Evolutionary conservation across 2,113 vertebrate species (phyloP).

Genomic region (Takifugu flavidus): DNA sequence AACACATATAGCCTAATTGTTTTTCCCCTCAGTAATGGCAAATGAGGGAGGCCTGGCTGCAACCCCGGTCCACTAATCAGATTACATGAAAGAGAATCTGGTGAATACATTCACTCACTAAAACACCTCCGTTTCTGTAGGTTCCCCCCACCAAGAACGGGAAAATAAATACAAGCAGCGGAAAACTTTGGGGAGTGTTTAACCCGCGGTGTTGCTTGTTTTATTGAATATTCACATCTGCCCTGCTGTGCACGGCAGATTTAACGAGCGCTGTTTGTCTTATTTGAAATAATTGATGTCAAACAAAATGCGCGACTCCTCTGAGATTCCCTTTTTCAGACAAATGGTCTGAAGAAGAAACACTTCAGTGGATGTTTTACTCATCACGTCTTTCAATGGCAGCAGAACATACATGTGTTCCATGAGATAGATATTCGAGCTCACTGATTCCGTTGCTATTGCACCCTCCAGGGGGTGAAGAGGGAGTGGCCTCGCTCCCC

Average conservation of each 20-base stretch:
- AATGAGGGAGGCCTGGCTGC: constrained; percentile 34
- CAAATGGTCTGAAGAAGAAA: constrained; percentile 47
- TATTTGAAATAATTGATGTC: constrained; percentile 60
- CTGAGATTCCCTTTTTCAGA: constrained; percentile 41
- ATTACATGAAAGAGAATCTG: constrained; percentile 44
- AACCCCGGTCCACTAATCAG: constrained; percentile 54
- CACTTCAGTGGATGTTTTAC: constrained; percentile 35
- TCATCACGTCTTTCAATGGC: constrained; percentile 22
- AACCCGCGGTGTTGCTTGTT: constrained; percentile 36
- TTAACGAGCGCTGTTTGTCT: constrained; percentile 56
- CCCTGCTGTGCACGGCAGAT: constrained; percentile 39
- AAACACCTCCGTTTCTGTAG: constrained; percentile 18
- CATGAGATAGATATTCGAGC: constrained; percentile 26
- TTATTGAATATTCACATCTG: constrained; percentile 58
- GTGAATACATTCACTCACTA: constrained; percentile 18
- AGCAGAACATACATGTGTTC: constrained; percentile 15
- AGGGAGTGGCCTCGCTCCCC: constrained; percentile 35
- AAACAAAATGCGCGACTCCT: constrained; percentile 47
- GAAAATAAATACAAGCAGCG: constrained; percentile 19
- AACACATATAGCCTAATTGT: constrained; percentile 62
- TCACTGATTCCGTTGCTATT: constrained; percentile 12
- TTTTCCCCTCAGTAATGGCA: constrained; percentile 49
- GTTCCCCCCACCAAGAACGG: constrained; percentile 8
- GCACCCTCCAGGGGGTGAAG: constrained; percentile 23
- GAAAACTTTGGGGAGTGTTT: constrained; percentile 27